Base-by-base conservation (phyloP, 2,113 vertebrate genomes). In the Pseudorectes ferrugineus region DNA sequence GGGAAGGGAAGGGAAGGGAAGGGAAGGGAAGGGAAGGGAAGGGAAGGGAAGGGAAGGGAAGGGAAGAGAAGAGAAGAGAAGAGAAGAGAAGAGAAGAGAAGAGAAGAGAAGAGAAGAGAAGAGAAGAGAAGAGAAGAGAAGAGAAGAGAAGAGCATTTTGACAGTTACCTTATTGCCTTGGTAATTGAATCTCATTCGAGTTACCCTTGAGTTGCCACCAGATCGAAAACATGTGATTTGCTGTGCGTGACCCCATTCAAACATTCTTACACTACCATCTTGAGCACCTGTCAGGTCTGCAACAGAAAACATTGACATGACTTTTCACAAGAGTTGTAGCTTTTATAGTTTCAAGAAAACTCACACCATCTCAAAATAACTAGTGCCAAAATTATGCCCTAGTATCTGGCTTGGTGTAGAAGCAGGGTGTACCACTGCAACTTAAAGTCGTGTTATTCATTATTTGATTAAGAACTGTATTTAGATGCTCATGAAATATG, bases 201-300 rank as follows among this genome's bases (percentile, higher is more conserved):
- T 99, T 88, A 99, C 98, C 95, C 99, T 98, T 80, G 99, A 98
- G 97, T 99, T 99, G 68, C 99, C 99, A 19, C 99, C 98, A 97
- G 99, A 98, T n/a, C 99, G 98, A 97, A 99, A 99, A 96, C 99
- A 99, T 43, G 98, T 98, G 96, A 99, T 99, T 97, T 99, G 99
- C 95, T 99, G 99, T 10, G 99, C 99, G 88, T 99, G 99, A 66
- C 99, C 99, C 99, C 99, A 99, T 85, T 99, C 99, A 95, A 99
- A 99, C 99, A 99, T 99, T 95, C 99, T 98, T 74, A 99, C 99
- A 36, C 99, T 99, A 33, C 99, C 99, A 43, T 99, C 99, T 62
- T 99, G 99, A 91, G 99, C 99, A 63, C 99, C 99, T 1, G 99
- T 99, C 93, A 99, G 97, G 96, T 99, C 99, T 99, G 96, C 54